A percentile compares a stretch with the other conserved stretches of the same genome.
These are phyloP conservation scores for Trachurus trachurus DNA, from an alignment of 2,797 vertebrate genomes.

Conservation along the genomic window DNA sequence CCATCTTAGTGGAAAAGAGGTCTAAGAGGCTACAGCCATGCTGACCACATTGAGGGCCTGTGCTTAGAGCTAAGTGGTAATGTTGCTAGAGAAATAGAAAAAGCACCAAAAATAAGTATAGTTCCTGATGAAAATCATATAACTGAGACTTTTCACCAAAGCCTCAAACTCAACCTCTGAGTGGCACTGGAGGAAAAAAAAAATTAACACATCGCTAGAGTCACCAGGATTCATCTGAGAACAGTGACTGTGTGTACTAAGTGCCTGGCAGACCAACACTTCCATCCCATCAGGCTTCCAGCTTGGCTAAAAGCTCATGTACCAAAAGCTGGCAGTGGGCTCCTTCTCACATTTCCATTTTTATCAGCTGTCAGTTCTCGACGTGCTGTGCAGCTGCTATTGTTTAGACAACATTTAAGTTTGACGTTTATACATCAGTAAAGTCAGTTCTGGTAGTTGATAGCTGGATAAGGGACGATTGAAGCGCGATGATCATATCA, in stretches of 20 bases:
- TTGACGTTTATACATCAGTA: neutral
- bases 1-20: too few species aligned
- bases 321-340: neutral
- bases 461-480: neutral
- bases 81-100: too few species aligned
- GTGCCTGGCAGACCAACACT: neutral
- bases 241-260: neutral
- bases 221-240: neutral
- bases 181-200: neutral
- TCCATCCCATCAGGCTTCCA: neutral
- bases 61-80: too few species aligned
- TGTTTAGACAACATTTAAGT: neutral
- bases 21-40: too few species aligned
- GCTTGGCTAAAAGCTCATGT: neutral
- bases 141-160: neutral
- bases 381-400: neutral
- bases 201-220: neutral
- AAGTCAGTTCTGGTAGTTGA: neutral
- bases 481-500: neutral
- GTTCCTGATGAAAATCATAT: too few species aligned
- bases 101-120: too few species aligned
- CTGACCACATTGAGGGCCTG: too few species aligned
- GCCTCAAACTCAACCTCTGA: neutral
- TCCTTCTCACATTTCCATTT: neutral
- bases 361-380: neutral